A percentile compares a stretch with the other conserved stretches of the same genome.
phyloP scores from a whole-genome alignment of 2,888 invertebrate species.

The Melieria omissa region DNA sequence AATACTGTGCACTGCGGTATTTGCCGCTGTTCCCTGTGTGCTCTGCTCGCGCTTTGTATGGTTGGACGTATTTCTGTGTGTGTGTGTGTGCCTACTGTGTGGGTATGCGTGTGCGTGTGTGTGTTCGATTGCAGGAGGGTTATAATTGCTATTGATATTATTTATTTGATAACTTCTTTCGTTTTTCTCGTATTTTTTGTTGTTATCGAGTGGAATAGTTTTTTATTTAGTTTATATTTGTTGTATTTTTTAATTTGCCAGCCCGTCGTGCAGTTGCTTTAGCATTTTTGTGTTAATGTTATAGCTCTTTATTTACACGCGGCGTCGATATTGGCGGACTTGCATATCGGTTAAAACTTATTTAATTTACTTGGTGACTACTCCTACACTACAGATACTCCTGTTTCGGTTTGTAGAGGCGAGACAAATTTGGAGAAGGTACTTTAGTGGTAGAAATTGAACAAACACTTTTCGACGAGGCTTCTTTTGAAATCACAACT shows the following conservation, averaged over 20 bases:
- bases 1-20: conserved; percentile 2
- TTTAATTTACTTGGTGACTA: too few species aligned
- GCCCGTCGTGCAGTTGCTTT: neutral
- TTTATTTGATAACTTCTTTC: neutral
- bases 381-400: too few species aligned
- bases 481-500: too few species aligned
- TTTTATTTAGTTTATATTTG: conserved; percentile 4
- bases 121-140: neutral
- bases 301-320: neutral
- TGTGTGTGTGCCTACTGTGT: neutral
- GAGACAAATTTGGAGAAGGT: neutral
- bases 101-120: conserved; percentile 4
- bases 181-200: conserved; percentile 7
- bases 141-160: neutral
- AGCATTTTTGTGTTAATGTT: neutral
- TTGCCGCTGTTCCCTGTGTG: neutral
- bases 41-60: conserved; percentile 6
- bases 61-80: neutral
- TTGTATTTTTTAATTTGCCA: conserved; percentile 8
- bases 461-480: too few species aligned
- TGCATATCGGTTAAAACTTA: too few species aligned
- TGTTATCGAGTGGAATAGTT: neutral
- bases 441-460: neutral
- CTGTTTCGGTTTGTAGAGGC: neutral
- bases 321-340: too few species aligned